phyloP scores from a whole-genome alignment of 2,113 vertebrate genomes.

The Pan troglodytes region NHGRI_mPanTro3-v2.1_pri NC_072404.2:118237001-118237500 shows the following conservation, averaged over 20 bases:
- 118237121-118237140: conserved; percentile 23
- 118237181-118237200: conserved; percentile 15
- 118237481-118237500: not conserved
- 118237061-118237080: conserved; percentile 18
- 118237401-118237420: not conserved
- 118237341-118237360: not conserved
- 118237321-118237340: not conserved
- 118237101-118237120: not conserved
- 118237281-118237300: not conserved
- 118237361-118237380: not conserved
- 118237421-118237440: not conserved
- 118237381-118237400: not conserved
- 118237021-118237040: conserved; percentile 6
- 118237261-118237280: not conserved
- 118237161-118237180: conserved; percentile 7
- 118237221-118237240: not conserved
- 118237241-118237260: conserved; percentile 11
- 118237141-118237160: not conserved
- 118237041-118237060: not conserved
- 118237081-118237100: not conserved
- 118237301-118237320: not conserved
- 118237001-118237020: conserved; percentile 19
- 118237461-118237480: not conserved
- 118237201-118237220: not conserved
- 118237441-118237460: not conserved